Percentiles rank a stretch among this genome's conserved stretches.
Evolutionary conservation across 2,113 vertebrate genomes (phyloP).

Genomic region (Rhinoptilus africanus): DNA sequence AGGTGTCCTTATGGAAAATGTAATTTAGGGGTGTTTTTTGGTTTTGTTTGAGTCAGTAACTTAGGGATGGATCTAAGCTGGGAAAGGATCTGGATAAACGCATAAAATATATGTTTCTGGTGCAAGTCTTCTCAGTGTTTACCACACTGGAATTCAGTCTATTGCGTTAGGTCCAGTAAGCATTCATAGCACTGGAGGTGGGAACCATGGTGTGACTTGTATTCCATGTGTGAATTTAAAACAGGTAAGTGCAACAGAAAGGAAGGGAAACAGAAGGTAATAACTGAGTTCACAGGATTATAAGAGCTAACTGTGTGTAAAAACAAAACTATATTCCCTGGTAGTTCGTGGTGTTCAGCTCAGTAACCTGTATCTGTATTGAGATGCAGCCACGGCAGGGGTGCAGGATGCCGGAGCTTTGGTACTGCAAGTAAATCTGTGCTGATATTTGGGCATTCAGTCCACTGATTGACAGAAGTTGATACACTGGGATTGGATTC

Average conservation of each 20-base stretch:
- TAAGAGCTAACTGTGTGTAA: not conserved
- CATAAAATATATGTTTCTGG: not conserved
- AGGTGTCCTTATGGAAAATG: not conserved
- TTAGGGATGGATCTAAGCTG: not conserved
- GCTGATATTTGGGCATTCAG: not conserved
- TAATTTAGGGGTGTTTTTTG: not conserved
- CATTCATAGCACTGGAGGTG: not conserved
- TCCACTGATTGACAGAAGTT: not conserved
- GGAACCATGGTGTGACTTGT: not conserved
- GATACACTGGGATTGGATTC: not conserved
- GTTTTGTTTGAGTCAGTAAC: not conserved
- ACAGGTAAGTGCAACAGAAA: conserved; percentile 18
- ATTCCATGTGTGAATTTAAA: not conserved
- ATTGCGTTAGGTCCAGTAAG: not conserved
- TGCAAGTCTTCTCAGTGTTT: not conserved
- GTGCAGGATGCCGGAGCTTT: not conserved
- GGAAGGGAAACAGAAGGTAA: not conserved
- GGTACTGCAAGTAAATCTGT: not conserved
- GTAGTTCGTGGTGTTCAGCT: not conserved
- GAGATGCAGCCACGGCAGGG: not conserved
- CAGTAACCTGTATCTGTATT: fast-evolving
- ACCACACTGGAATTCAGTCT: not conserved
- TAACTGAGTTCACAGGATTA: not conserved
- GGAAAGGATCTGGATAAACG: not conserved
- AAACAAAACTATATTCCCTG: not conserved